Evolutionary conservation across 1,140 invertebrate species (phyloP), one percentile per base, ranked within the genome.

Genomic region (Rhizoglyphus robini): DNA sequence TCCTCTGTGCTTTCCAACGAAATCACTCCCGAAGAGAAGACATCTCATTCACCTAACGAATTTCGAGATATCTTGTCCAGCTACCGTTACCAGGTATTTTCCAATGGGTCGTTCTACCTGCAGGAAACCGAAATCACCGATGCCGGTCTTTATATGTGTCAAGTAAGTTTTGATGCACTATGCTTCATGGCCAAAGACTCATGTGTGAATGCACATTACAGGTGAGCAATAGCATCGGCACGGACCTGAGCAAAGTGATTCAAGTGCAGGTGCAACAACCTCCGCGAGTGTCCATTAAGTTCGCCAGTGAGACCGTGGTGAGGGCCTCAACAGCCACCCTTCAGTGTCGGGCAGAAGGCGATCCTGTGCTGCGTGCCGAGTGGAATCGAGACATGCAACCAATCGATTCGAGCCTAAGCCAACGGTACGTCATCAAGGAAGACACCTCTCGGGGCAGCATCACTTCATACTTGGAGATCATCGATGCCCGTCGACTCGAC

Each of bases 51-150:
- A 51, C 48, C 15, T 3, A 49, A 47, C 36, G 69, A 71, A 32
- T 71, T 71, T 62, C 60, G 67, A 20, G 68, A 69, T 36, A 67
- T 72, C 25, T 30, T 69, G 0, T 69, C 71, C 2, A 87, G 88
- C 71, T 80, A 88, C 69, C 79, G 87, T 4, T 87, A 89, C 71
- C 84, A 86, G 69, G 88, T 92, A 32, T 90, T 86, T 68, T 71
- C 64, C 32, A 80, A 80, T 70, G 79, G 79, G 0, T 75, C 76
- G 0, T 68, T 80, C 47, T 61, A 74, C 15, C 75, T 80, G 29
- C 69, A 69, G 23, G 67, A 75, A 8, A 74, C 75, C n/a, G 49
- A 67, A 25, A 73, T 75, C 51, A 61, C 63, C 11, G 79, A 80
- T 75, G 83, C 84, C 1, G 88, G 86, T 2, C 71, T 73, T 65